Evolutionary conservation across 2,113 vertebrate species (phyloP).

Genomic region (Zeus faber): DNA sequence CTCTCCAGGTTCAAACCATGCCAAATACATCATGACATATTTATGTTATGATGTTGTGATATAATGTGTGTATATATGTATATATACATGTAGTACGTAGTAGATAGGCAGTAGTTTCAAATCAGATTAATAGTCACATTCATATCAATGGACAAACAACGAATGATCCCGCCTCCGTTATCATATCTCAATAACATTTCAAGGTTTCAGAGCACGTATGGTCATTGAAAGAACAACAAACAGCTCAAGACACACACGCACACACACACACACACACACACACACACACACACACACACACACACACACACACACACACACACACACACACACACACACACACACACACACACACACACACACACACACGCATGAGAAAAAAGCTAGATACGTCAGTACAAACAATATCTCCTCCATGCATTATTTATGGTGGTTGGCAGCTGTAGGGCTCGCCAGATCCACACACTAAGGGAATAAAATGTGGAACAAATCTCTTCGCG

Average conservation of each 20-base stretch:
- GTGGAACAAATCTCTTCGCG: constrained; percentile 6
- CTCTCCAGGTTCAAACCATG: too few relatives aligned
- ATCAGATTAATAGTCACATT: too few relatives aligned
- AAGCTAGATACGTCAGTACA: neutral
- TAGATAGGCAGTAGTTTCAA: too few relatives aligned
- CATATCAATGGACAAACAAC: too few relatives aligned
- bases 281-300: neutral
- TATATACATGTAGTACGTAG: too few relatives aligned
- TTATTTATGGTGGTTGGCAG: neutral
- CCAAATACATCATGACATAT: too few relatives aligned
- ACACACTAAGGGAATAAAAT: neutral
- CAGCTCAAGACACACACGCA: neutral
- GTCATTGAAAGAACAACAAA: too few relatives aligned
- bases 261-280: neutral
- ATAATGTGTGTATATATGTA: too few relatives aligned
- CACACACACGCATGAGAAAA: neutral
- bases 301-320: neutral
- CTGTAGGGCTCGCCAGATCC: neutral
- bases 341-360: neutral
- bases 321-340: neutral
- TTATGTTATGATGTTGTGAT: too few relatives aligned
- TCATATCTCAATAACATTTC: too few relatives aligned
- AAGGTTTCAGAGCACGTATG: too few relatives aligned
- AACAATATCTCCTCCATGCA: neutral
- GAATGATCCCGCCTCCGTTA: too few relatives aligned